Base-by-base conservation (phyloP, 2,113 vertebrate genomes). In the Spizaetus ornatus region DNA sequence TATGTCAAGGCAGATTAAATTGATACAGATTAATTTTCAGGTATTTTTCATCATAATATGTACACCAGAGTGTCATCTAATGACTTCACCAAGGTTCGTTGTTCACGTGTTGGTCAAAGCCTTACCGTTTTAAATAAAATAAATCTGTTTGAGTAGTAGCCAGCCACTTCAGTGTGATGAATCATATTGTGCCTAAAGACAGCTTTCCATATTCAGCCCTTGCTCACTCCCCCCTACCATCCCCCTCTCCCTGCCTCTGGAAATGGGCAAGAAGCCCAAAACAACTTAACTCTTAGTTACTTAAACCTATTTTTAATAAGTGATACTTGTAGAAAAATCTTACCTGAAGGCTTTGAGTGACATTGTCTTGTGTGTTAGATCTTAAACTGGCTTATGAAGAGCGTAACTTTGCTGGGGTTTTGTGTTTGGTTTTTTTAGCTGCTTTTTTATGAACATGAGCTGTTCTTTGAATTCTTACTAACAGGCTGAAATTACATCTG, bases 171-270 rank as follows among this genome's bases (percentile, higher is more conserved):
- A 25, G 43, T 36, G 61, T 36, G 88, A 36, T 92, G 94, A 91
- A 90, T 97, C 95, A 91, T 11, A 5, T 58, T 53, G 86, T 87
- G 95, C 91, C 70, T 93, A 6, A 90, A 79, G 94, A 82, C 80
- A 92, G 77, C 80, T 88, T 86, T 91, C 73, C 92, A 61, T 59
- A 10, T n/a, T 20, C 85, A 97, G 83, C 82, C 92, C 72, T 86
- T 0, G 1, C 73, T 91, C 3, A 3, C 48, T 92, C 45, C 42
- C 56, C 82, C 50, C 36, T 8, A 4, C 73, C 73, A 56, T 38
- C 83, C 69, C 84, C 43, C n/a, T 84, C 42, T 83, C 70, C 65
- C 66, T 90, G 90, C 92, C 94, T 77, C 82, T 92, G 92, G 92
- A 94, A 86, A 67, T 36, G 47, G 94, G 88, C 52, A 71, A 21